Conservation (phyloP, 1,140 invertebrate genomes). For the Temnothorax nylanderi region DNA sequence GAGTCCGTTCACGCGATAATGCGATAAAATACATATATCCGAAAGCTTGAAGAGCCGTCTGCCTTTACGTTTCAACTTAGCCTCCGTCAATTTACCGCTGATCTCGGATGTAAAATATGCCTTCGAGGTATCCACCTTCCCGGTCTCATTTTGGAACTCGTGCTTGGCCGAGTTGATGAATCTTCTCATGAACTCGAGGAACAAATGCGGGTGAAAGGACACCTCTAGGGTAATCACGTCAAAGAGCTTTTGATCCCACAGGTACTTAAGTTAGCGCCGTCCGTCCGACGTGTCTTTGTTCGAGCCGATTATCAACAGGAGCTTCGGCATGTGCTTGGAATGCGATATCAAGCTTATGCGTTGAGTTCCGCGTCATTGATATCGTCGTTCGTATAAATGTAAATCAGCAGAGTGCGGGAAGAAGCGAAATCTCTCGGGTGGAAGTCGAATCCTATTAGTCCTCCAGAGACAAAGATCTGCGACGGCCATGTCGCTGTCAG, state of each 20-base stretch:
- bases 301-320: neutral
- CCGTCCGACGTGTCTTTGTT: neutral
- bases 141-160: neutral
- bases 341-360: neutral
- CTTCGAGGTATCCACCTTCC: neutral
- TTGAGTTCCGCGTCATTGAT: neutral
- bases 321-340: constrained; percentile 20
- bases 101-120: constrained; percentile 18
- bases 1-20: constrained; percentile 12
- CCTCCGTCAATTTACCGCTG: neutral
- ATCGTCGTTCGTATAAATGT: neutral
- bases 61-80: neutral
- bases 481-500: neutral
- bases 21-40: constrained; percentile 16
- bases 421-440: neutral
- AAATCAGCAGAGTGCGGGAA: constrained; percentile 23
- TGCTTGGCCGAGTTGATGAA: neutral
- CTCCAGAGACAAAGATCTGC: neutral
- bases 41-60: constrained; percentile 7
- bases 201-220: neutral
- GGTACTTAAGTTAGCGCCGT: neutral
- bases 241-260: neutral
- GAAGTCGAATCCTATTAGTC: too few species aligned
- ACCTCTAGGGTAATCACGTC: constrained; percentile 20
- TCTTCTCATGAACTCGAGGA: neutral